Base-by-base conservation (phyloP, 64 coral and sea anemone genomes). In the Cladopsammia gracilis region DNA sequence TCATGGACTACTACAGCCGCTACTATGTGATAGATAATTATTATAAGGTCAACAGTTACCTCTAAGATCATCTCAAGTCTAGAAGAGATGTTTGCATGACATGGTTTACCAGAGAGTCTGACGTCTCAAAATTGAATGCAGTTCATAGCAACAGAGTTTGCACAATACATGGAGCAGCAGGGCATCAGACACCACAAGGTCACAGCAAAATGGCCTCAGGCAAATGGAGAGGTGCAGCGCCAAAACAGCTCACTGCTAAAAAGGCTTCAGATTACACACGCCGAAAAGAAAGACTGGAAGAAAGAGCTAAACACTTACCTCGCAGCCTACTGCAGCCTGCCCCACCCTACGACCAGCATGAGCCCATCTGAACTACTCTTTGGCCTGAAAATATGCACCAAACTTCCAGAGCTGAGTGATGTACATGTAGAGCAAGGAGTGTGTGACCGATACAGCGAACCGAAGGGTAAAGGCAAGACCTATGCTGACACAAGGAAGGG, bases 241-340 rank as follows among this genome's bases (percentile, higher is more conserved):
- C 69, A 87, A 69, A 87, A 87, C n/a, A 87, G 85, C 42, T 87
- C 85, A 9, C 34, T 87, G 9, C 23, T 56, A 16, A 87, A 87
- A 51, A 7, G 66, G 25, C 15, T 87, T 15, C 48, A 87, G 23
- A 87, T 87, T 14, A 46, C 85, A 54, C 85, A 86, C 48, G 50
- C 68, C 54, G 67, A 69, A 43, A 71, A 54, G 12, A 87, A 87
- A 22, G n/a, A 69, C 42, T 87, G 85, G 75, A 77, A 77, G 44
- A 86, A 66, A 48, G 83, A 86, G 42, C 83, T 86, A 42, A 64
- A 45, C 12, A 42, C 5, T 7, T 87, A 87, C 25, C 68, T 87
- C 22, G 48, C 74, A 67, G 75, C 58, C 3, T 89, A 78, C 47
- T 64, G 75, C 14, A 43, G 2, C 18, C 48, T 73, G 20, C 42